Base-by-base conservation (phyloP, 2,797 vertebrate genomes). In the Scolopax bukidnonensis region DNA sequence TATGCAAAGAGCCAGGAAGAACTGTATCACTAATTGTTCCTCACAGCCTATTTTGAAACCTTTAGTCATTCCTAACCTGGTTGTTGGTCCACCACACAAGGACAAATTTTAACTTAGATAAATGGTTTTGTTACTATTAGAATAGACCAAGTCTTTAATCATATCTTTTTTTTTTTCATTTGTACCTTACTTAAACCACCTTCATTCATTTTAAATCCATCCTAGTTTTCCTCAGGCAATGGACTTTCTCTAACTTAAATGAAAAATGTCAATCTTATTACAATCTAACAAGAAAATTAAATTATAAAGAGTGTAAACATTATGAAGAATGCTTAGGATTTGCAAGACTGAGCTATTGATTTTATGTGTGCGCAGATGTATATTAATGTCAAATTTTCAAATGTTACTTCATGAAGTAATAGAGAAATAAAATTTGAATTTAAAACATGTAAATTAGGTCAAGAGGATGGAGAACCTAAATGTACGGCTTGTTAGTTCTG, bases 231-330 rank as follows among this genome's bases (percentile, higher is more conserved):
- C 77, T 90, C 51, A 76, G 87, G 87, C 70, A 86, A 73, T 64
- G 18, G 40, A 23, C 51, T 89, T 95, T 21, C 76, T 82, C 24
- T 87, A 45, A 73, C 43, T 92, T 90, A 90, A 96, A 94, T 89
- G 76, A 79, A 71, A 94, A 96, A 63, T 80, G 90, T 76, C 95
- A 89, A 36, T 95, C 84, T 95, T 94, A 79, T 20, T 60, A 21
- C 43, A 70, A 28, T 81, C 45, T 64, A 90, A 57, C 0, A 0
- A 68, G 25, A 83, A 89, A 77, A 94, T 50, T 70, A 70, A 92
- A 77, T 83, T 51, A 71, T 61, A 47, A 81, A 77, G 67, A 69
- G 18, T 84, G 28, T 21, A 51, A 13, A 16, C 28, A 18, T 86
- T 86, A 24, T 76, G 60, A 73, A 88, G 28, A 93, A 79, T 50